Base-by-base conservation (phyloP, 2,797 vertebrate species). In the Betta splendens region DNA sequence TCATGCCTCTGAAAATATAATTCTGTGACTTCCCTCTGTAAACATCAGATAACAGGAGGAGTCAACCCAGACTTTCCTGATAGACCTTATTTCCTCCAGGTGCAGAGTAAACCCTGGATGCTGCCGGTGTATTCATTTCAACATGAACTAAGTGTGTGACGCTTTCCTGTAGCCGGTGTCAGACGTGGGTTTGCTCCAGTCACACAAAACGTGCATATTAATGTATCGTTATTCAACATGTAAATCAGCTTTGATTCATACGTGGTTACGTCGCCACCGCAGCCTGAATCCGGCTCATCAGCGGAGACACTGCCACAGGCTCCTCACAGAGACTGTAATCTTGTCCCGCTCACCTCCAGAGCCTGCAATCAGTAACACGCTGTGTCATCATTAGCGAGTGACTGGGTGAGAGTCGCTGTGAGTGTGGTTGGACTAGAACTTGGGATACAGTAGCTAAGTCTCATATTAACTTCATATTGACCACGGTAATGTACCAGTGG, bases 361-460 rank as follows among this genome's bases (percentile, higher is more conserved):
- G 76, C 61, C 75, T 70, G 86, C 80, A 89, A 89, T 89, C 87
- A 88, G 86, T 72, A 52, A 69, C 86, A 83, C 17, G 82, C 86
- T 88, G 87, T 42, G 87, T 55, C 54, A 46, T 81, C 87, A 81
- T 81, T 86, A 86, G 75, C 68, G 59, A 80, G 78, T 60, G 61
- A 44, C 69, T 69, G 62, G 45, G 57, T 68, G 50, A 77, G 78
- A 75, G 75, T 58, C 59, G 40, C 61, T 63, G 39, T 81, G 69
- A 43, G 26, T 55, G 31, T 58, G 5, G 8, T 48, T 51, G 26
- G 39, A 68, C 54, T 38, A 17, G 25, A 62, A 73, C 50, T 68
- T 81, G 49, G 55, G 21, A 62, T 38, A 22, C 47, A 50, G 38
- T 39, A 36, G 15, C 63, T 66, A 21, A 53, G 57, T 46, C 39